Base-by-base conservation (phyloP, 2,888 invertebrate genomes). In the Macrosiphum euphorbiae region DNA sequence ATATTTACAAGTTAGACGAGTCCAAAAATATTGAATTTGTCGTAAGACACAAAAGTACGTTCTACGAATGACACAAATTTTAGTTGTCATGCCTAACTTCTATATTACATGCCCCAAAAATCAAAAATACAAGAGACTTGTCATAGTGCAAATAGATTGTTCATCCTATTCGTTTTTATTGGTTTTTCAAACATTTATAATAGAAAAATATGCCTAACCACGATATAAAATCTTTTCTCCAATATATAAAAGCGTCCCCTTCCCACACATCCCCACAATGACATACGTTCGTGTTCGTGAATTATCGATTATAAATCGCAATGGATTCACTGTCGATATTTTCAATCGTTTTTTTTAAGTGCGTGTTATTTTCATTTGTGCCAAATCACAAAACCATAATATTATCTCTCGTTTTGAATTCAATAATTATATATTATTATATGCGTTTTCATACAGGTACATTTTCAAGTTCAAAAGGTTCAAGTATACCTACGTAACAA, bases 391-490 rank as follows among this genome's bases (percentile, higher is more conserved):
- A 58, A 61, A 67, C 16, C 24, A 87, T 78, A 35, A 87, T 78
- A 78, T 92, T 87, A 92, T 87, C 0, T 86, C 13, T 35, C 28
- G 41, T 61, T 85, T 24, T 47, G 47, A 50, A 87, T 7, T 47
- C 3, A 86, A 92, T 67, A n/a, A 61, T 50, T 87, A 87, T 61
- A 35, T 52, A 13, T 92, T 13, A 87, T 41, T 50, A 35, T 85
- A 35, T 5, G 8, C 47, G 61, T 61, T 55, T 20, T 55, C 20
- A 44, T 61, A 4, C 3, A 3, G 41, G 41, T 13, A 55, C 3
- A 44, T 13, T 91, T 86, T 85, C 91, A 86, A 92, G 87, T 87
- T 87, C 92, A 67, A 87, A 35, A 87, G 26, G 26, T 87, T 87
- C 61, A 87, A 87, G 58, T 85, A 41, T 91, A 35, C 35, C 0